Percentiles rank a stretch among this genome's conserved stretches.
Evolutionary conservation across 2,113 vertebrate species (phyloP).

Genomic region (Aegithalos caudatus): DNA sequence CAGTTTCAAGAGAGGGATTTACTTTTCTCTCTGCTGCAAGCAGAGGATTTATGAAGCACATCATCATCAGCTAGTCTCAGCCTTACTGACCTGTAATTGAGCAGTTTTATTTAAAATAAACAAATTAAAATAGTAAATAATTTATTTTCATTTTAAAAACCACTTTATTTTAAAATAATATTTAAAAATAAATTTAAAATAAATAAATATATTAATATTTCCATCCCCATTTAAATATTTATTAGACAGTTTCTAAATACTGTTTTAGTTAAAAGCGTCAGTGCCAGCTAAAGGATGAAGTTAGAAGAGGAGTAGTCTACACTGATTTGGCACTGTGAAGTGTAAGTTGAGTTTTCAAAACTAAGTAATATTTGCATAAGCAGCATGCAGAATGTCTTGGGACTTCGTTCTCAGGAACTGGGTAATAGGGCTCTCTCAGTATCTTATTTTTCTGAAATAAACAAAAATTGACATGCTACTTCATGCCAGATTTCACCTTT

Average conservation of each 20-base stretch:
- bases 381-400: background rate
- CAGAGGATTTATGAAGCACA: background rate
- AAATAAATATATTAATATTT: background rate
- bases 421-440: background rate
- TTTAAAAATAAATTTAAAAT: background rate
- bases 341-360: background rate
- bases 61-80: background rate
- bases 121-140: no score
- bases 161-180: no score
- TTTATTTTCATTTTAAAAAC: no score
- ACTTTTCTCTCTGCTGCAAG: slow-evolving; percentile 12
- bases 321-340: background rate
- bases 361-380: background rate
- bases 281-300: background rate
- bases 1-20: slow-evolving; percentile 45
- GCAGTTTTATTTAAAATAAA: background rate
- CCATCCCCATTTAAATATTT: background rate
- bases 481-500: background rate
- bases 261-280: background rate
- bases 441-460: background rate
- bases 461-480: background rate
- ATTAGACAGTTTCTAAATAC: background rate
- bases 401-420: background rate
- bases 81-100: background rate
- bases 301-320: background rate